Conservation (phyloP, 2,888 invertebrate genomes). For the Tetanocera ferruginea region DNA sequence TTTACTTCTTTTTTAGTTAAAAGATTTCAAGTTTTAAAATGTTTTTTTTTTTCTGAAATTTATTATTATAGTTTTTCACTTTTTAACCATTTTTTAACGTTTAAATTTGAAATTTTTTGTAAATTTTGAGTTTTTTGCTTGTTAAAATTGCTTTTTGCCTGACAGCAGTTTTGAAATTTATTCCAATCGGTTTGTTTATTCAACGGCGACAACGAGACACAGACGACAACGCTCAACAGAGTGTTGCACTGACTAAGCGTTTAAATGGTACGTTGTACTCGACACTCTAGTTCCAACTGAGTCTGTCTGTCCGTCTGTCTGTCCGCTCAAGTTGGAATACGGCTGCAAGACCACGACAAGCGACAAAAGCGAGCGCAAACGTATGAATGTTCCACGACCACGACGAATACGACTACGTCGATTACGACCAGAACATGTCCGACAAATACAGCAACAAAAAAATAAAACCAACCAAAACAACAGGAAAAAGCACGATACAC, state of each 20-base stretch:
- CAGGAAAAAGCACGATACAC: not conserved
- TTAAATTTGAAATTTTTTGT: too few species aligned
- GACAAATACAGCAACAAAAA: not conserved
- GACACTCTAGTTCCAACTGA: slow-evolving; percentile 4
- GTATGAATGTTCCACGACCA: slow-evolving; percentile 8
- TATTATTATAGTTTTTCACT: too few species aligned
- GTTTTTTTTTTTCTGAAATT: too few species aligned
- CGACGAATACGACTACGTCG: not conserved
- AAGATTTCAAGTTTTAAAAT: too few species aligned
- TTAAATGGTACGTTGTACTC: slow-evolving; percentile 7
- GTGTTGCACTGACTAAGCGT: not conserved
- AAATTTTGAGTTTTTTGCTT: too few species aligned
- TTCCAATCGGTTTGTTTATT: too few species aligned
- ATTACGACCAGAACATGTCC: slow-evolving; percentile 4
- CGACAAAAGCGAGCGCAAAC: slow-evolving; percentile 20
- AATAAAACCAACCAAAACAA: not conserved
- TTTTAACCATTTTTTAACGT: too few species aligned
- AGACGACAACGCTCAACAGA: not conserved
- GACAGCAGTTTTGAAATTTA: too few species aligned
- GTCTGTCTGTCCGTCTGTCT: slow-evolving; percentile 16
- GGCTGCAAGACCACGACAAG: slow-evolving; percentile 2
- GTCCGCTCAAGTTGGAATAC: not conserved
- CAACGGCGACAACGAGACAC: not conserved
- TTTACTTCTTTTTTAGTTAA: not conserved
- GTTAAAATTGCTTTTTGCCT: too few species aligned